Evolutionary conservation across 92 coral and sea anemone species (phyloP).

Genomic region (Parazoanthus swiftii): DNA sequence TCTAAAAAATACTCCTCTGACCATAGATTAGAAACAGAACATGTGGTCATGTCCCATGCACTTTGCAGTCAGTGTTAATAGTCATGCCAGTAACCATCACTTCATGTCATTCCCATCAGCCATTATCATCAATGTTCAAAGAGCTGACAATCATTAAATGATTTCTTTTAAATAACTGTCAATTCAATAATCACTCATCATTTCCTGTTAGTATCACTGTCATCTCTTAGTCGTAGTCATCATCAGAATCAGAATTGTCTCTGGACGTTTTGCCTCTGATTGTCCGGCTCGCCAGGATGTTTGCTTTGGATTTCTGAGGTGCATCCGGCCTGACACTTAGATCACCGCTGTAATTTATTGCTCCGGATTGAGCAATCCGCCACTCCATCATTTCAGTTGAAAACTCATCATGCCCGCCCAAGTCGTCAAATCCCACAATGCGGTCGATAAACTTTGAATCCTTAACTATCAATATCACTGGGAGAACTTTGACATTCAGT

Average conservation of each 20-base stretch:
- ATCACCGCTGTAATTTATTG: constrained; percentile 90
- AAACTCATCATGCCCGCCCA: constrained; percentile 96
- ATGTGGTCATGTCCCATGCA: background rate
- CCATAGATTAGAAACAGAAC: background rate
- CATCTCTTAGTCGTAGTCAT: constrained; percentile 55
- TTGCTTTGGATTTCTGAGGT: constrained; percentile 60
- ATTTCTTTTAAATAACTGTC: background rate
- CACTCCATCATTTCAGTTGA: constrained; percentile 92
- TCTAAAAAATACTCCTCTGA: background rate
- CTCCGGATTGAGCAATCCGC: constrained; percentile 91
- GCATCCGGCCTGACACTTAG: constrained; percentile 80
- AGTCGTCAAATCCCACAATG: constrained; percentile 95
- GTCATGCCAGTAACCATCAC: background rate
- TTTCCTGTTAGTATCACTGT: background rate
- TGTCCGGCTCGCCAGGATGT: constrained; percentile 65
- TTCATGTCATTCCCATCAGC: background rate
- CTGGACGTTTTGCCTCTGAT: constrained; percentile 61
- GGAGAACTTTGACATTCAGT: constrained; percentile 79
- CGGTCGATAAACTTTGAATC: constrained; percentile 93
- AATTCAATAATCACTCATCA: background rate
- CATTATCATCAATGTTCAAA: background rate
- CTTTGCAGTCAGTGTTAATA: background rate
- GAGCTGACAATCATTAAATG: background rate
- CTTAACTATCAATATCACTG: constrained; percentile 80
- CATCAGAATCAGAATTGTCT: constrained; percentile 79